Conservation (phyloP, 2,113 vertebrate species). For the Sporophila hypoxantha region DNA sequence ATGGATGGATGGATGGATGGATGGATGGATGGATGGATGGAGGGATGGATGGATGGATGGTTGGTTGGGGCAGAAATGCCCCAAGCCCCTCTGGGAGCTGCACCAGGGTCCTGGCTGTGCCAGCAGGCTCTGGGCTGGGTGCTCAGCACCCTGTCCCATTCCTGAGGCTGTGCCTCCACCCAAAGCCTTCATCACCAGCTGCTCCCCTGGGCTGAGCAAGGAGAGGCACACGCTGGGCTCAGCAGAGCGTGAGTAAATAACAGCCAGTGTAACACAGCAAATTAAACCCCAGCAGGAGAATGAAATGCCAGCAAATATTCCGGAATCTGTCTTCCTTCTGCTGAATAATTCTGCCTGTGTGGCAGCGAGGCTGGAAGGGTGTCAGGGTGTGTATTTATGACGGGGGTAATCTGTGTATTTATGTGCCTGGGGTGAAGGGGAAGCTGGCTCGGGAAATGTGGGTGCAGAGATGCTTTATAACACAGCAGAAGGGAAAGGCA, state of each 20-base stretch:
- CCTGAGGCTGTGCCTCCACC: background rate
- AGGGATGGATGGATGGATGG: background rate
- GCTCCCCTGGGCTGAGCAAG: background rate
- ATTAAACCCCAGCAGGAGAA: conserved; percentile 26
- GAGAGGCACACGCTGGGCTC: background rate
- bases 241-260: conserved; percentile 11
- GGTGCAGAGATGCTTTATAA: background rate
- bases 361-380: background rate
- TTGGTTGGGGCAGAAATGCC: background rate
- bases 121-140: background rate
- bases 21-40: background rate
- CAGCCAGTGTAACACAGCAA: background rate
- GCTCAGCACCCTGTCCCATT: background rate
- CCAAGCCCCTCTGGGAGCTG: background rate
- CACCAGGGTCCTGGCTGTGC: rapidly evolving
- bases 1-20: background rate
- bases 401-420: no score
- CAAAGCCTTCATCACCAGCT: background rate
- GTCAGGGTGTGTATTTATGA: background rate
- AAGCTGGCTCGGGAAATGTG: background rate
- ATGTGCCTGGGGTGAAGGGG: background rate
- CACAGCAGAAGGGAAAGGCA: no score
- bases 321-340: background rate
- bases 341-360: background rate
- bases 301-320: background rate